Evolutionary conservation across 2,113 vertebrate species (phyloP).

Genomic region (Regulus satrapa): DNA sequence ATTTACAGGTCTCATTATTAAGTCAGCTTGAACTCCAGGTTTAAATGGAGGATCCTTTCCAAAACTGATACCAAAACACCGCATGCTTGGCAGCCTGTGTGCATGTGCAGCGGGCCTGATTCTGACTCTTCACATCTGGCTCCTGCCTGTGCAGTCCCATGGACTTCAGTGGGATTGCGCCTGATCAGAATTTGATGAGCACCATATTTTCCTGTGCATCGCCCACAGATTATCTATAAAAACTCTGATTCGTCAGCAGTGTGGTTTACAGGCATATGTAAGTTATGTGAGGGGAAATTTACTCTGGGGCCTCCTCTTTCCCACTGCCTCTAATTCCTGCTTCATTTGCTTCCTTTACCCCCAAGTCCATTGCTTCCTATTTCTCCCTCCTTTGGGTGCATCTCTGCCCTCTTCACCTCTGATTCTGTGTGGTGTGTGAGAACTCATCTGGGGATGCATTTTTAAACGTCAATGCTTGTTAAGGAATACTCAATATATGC

Average conservation of each 20-base stretch:
- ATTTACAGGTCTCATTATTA: constrained; percentile 25
- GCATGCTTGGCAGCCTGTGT: background rate
- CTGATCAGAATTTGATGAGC: constrained; percentile 11
- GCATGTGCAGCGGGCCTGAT: background rate
- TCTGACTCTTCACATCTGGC: constrained; percentile 29
- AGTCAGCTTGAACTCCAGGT: background rate
- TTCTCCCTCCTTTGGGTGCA: background rate
- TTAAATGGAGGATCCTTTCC: background rate
- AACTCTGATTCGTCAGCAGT: background rate
- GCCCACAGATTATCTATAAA: constrained; percentile 41
- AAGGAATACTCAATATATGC: background rate
- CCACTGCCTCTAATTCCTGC: background rate
- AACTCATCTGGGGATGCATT: background rate
- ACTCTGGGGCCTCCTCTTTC: background rate
- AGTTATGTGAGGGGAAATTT: background rate
- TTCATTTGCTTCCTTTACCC: background rate
- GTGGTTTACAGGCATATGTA: background rate
- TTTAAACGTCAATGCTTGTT: background rate
- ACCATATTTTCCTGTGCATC: background rate
- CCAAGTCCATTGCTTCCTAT: background rate
- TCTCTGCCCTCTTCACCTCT: background rate
- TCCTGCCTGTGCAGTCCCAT: background rate
- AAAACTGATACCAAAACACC: background rate
- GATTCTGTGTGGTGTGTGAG: background rate
- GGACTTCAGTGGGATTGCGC: background rate